Evolutionary conservation across 1,140 invertebrate species (phyloP), one percentile per base, ranked within the genome.

Genomic region (Bicyclus anynana): DNA sequence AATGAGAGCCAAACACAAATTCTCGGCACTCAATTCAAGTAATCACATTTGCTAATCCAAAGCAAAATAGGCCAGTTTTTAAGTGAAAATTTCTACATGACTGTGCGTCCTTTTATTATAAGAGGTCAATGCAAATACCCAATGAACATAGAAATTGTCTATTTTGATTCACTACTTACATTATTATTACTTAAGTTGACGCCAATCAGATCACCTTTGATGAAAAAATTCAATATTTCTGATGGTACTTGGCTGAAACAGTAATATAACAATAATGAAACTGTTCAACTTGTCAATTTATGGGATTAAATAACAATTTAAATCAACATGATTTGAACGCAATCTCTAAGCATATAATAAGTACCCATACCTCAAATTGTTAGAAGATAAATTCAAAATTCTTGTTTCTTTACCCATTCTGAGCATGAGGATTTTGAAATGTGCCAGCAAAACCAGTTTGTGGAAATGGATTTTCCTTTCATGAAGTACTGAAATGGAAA

Each of bases 221-320:
- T 84, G 29, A 87, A 87, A 56, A 85, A 87, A 62, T 85, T 87
- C 29, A 87, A 65, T 50, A 87, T 73, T 5, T 82, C 76, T 16
- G 69, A 48, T 57, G 84, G 84, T 3, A 79, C 50, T 60, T 75
- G 60, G 42, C 84, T 87, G 67, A 67, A 84, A 84, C n/a, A n/a
- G n/a, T n/a, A n/a, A n/a, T n/a, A n/a, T n/a, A n/a, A n/a, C n/a
- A n/a, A n/a, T n/a, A n/a, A n/a, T n/a, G n/a, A n/a, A n/a, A n/a
- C n/a, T n/a, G n/a, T n/a, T n/a, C n/a, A n/a, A n/a, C n/a, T n/a
- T n/a, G n/a, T n/a, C n/a, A n/a, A n/a, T n/a, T n/a, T n/a, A n/a
- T n/a, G n/a, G n/a, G n/a, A n/a, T n/a, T n/a, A n/a, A n/a, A n/a
- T n/a, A n/a, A n/a, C n/a, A n/a, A n/a, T n/a, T n/a, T n/a, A n/a